A percentile compares a stretch with the other conserved stretches of the same genome.
Conservation (phyloP, 2,113 vertebrate species). For the Actenoides lindsayi region DNA sequence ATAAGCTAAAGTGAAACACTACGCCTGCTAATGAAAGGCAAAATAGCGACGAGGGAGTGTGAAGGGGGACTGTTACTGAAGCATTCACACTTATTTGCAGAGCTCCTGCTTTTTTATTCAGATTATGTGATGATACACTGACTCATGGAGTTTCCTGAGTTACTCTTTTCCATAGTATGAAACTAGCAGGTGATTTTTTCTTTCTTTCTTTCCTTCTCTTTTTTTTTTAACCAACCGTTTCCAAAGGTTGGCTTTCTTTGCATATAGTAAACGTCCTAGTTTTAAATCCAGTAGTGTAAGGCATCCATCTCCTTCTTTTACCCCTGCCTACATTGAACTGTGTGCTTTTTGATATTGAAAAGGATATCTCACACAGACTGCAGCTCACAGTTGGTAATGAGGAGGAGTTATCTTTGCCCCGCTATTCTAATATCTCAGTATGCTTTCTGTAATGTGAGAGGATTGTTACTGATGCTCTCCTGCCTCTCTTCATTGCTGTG, state of each 20-base stretch:
- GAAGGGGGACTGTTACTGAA: slow-evolving; percentile 1
- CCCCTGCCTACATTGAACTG: background rate
- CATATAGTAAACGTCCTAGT: background rate
- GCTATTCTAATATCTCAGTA: background rate
- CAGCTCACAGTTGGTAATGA: slow-evolving; percentile 24
- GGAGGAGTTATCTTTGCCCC: background rate
- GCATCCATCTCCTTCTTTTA: background rate
- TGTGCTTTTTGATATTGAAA: slow-evolving; percentile 9
- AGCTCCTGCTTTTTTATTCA: slow-evolving; percentile 20
- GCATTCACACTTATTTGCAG: background rate
- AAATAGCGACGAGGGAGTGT: background rate
- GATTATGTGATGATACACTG: background rate
- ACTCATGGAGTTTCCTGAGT: slow-evolving; percentile 25
- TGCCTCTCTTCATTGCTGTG: slow-evolving; percentile 43
- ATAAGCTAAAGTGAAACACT: background rate
- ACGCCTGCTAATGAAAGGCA: background rate
- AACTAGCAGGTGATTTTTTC: background rate
- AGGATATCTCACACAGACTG: background rate
- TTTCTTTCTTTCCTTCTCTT: background rate
- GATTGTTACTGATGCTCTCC: slow-evolving; percentile 62
- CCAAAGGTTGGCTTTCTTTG: background rate
- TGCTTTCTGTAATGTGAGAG: slow-evolving; percentile 47
- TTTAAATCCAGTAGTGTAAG: background rate
- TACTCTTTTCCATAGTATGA: background rate
- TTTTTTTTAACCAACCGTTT: background rate